A percentile compares a stretch with the other conserved stretches of the same genome.
Evolutionary conservation across 1,140 invertebrate genomes (phyloP).

Genomic region (Pachypsylla venusta): DNA sequence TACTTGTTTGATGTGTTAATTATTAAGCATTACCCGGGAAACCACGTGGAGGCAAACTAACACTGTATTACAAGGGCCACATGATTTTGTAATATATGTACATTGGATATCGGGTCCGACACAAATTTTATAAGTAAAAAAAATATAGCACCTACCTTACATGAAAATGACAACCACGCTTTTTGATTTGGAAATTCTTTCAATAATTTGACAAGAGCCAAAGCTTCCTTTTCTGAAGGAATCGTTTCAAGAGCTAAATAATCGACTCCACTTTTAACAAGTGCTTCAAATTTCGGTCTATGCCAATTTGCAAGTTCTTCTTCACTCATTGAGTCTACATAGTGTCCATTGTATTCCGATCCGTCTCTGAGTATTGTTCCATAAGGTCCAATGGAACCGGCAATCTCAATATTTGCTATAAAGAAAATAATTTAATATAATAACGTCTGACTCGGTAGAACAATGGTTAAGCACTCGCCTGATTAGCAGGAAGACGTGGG

Average conservation of each 20-base stretch:
- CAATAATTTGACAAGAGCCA: slow-evolving; percentile 59
- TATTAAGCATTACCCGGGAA: no score
- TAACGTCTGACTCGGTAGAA: no score
- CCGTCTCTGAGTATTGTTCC: slow-evolving; percentile 72
- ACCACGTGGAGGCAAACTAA: no score
- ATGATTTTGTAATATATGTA: no score
- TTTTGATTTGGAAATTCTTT: slow-evolving; percentile 50
- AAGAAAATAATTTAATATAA: no score
- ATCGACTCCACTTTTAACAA: slow-evolving; percentile 63
- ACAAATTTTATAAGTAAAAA: no score
- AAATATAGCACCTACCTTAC: slow-evolving; percentile 42
- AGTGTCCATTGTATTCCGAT: slow-evolving; percentile 78
- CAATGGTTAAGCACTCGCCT: no score
- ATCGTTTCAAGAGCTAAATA: slow-evolving; percentile 79
- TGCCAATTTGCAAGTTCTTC: slow-evolving; percentile 66
- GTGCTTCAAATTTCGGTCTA: slow-evolving; percentile 50
- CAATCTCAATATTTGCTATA: slow-evolving; percentile 37
- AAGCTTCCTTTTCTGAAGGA: slow-evolving; percentile 62
- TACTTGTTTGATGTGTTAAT: no score
- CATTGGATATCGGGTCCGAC: no score
- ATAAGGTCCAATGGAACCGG: slow-evolving; percentile 80
- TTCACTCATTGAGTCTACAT: slow-evolving; percentile 47
- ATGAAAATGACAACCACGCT: slow-evolving; percentile 75
- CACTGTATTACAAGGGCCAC: no score
- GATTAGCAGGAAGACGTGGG: no score